Conservation (phyloP, 1,140 invertebrate species). For the Atta cephalotes region DNA sequence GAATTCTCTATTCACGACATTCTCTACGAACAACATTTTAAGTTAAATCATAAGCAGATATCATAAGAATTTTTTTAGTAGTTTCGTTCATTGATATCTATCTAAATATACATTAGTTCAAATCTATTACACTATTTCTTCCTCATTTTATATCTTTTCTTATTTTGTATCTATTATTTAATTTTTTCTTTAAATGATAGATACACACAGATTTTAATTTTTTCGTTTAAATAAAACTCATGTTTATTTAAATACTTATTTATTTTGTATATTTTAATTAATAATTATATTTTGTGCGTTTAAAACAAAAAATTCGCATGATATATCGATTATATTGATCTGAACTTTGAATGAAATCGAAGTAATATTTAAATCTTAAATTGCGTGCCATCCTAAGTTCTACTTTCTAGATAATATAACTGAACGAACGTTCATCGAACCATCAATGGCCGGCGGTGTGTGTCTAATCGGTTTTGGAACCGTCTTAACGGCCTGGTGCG, state of each 20-base stretch:
- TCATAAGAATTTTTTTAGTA: neutral
- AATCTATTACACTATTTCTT: neutral
- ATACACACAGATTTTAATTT: neutral
- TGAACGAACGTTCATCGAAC: constrained; percentile 53
- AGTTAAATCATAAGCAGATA: neutral
- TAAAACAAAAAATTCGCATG: neutral
- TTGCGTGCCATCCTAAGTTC: constrained; percentile 25
- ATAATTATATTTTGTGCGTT: neutral
- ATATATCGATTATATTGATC: neutral
- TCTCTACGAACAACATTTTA: neutral
- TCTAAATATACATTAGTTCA: neutral
- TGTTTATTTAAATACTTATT: neutral
- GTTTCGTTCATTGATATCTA: neutral
- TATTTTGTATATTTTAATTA: constrained; percentile 18
- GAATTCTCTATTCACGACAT: constrained; percentile 5
- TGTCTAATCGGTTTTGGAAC: constrained; percentile 72
- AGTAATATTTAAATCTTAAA: constrained; percentile 32
- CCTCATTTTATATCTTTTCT: neutral
- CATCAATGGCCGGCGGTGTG: constrained; percentile 58
- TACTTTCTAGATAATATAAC: constrained; percentile 55
- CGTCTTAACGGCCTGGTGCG: constrained; percentile 61
- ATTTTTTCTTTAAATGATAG: neutral
- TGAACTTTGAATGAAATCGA: neutral
- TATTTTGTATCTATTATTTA: neutral
- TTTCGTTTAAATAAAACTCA: neutral